Evolutionary conservation across 2,113 vertebrate genomes (phyloP).

Genomic region (Etheostoma cragini): DNA sequence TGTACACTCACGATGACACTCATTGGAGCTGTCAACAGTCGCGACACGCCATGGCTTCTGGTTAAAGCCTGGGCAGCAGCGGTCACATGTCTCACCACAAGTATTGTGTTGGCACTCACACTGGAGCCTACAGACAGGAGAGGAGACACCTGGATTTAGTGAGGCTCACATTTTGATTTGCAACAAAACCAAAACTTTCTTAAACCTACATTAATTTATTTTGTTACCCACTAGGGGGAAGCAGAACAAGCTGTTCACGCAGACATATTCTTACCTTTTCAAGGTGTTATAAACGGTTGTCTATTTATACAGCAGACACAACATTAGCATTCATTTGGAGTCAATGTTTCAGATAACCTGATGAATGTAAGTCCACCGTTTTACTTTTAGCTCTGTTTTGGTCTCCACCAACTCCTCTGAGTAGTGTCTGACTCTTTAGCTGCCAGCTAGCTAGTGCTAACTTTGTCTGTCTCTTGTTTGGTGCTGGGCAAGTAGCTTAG

Average conservation of each 20-base stretch:
- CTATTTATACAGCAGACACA: slow-evolving; percentile 7
- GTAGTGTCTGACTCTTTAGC: neutral
- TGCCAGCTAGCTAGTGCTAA: neutral
- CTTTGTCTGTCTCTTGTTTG: neutral
- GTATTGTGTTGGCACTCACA: slow-evolving; percentile 95
- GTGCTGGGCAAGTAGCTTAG: neutral
- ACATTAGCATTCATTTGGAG: neutral
- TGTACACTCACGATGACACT: slow-evolving; percentile 89
- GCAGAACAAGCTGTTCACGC: neutral
- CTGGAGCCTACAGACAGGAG: slow-evolving; percentile 81
- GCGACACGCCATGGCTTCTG: slow-evolving; percentile 91
- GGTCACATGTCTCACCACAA: slow-evolving; percentile 92
- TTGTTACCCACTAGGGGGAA: neutral
- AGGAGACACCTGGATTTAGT: slow-evolving; percentile 19
- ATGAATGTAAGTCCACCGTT: neutral
- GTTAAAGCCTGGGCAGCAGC: slow-evolving; percentile 90
- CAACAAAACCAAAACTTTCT: neutral
- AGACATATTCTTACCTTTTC: slow-evolving; percentile 15
- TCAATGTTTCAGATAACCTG: neutral
- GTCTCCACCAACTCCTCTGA: neutral
- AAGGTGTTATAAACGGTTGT: neutral
- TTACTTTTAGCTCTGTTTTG: neutral
- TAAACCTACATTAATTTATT: neutral
- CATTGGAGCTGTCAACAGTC: slow-evolving; percentile 81
- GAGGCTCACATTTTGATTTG: neutral